phyloP scores from a whole-genome alignment of 2,888 invertebrate genomes.

The Calameuta pallipes region DNA sequence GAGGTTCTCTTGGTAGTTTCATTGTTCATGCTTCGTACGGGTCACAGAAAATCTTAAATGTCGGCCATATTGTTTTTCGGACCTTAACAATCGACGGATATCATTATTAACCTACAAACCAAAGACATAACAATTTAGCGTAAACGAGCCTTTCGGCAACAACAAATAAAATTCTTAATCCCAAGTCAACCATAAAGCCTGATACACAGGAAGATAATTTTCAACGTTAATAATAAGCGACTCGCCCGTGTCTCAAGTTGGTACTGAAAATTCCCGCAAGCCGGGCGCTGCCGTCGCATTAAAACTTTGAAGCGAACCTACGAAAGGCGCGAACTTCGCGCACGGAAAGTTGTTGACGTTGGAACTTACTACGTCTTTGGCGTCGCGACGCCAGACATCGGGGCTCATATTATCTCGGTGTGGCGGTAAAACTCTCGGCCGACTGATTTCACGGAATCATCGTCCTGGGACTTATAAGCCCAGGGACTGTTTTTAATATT shows the following conservation, averaged over 20 bases:
- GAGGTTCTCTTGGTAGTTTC: not conserved
- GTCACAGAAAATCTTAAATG: not conserved
- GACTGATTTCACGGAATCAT: constrained; percentile 35
- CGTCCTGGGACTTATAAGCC: constrained; percentile 44
- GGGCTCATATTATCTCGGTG: not conserved
- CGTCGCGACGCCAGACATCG: not conserved
- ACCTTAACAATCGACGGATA: too few species aligned
- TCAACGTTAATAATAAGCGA: not conserved
- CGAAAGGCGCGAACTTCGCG: not conserved
- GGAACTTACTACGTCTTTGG: not conserved
- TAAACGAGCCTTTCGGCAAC: too few species aligned
- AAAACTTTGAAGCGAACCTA: not conserved
- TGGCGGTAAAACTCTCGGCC: not conserved
- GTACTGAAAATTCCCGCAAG: not conserved
- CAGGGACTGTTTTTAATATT: constrained; percentile 50
- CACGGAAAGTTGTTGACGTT: not conserved
- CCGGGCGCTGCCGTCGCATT: not conserved
- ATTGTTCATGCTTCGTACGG: not conserved
- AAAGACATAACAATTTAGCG: too few species aligned
- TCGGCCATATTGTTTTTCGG: not conserved
- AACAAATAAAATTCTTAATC: not conserved
- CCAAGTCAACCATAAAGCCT: not conserved
- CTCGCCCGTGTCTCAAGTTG: not conserved
- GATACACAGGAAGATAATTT: not conserved
- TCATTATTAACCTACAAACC: not conserved